Evolutionary conservation across 2,797 vertebrate genomes (phyloP), one percentile per base, ranked within the genome.

Genomic region (Moxostoma hubbsi): DNA sequence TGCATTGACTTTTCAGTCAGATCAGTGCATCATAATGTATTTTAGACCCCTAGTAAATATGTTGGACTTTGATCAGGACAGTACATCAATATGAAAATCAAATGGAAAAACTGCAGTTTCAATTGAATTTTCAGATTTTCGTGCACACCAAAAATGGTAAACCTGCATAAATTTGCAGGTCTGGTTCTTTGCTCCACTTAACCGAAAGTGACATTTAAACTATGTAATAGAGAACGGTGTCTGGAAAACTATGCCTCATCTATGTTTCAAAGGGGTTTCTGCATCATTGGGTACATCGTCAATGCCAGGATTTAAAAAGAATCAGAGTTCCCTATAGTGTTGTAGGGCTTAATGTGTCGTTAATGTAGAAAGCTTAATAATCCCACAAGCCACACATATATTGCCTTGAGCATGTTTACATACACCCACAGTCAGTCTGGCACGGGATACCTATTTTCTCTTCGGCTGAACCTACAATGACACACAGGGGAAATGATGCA

Each of bases 231-330:
- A 47, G 73, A 77, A 57, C 61, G 75, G 73, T 51, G 15, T 5
- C 13, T 53, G 66, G 73, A 65, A 81, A 82, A 74, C 43, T 18
- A 73, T 45, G 47, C 53, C 68, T 77, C 63, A 50, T 80, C 73
- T 70, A 36, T 54, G 67, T 77, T 84, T 72, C 79, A 83, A 81
- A 83, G 85, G 51, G 65, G 45, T 58, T 74, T 75, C 71, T 80
- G 79, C 76, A 63, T 85, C 85, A 86, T 65, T 16, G 49, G 49
- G 15, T n/a, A 65, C 18, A 57, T 70, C 73, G 50, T 79, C 80
- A 83, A 72, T 54, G 76, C 69, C 63, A 75, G 80, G 82, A 65
- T 83, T 87, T 84, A 79, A 84, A 84, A 74, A 82, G 85, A 81
- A 85, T 85, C 79, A 78, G 79, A 73, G 74, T 80, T 84, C 73